Evolutionary conservation across 2,113 vertebrate genomes (phyloP).

Genomic region (Vidua macroura): DNA sequence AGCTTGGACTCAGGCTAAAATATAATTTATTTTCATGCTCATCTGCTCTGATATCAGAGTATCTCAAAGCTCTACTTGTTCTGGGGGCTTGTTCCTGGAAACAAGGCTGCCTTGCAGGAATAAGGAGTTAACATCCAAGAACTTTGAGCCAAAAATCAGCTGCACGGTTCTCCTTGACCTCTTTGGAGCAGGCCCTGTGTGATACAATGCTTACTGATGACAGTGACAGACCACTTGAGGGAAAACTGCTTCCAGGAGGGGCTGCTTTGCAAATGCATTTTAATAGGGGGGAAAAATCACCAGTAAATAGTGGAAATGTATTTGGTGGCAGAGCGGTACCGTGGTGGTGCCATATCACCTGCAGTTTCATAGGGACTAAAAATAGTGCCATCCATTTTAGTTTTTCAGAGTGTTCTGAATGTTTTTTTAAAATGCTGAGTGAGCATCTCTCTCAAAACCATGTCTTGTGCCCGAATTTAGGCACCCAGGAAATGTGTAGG

Average conservation of each 20-base stretch:
- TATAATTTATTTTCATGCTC: background rate
- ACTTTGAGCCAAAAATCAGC: background rate
- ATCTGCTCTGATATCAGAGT: background rate
- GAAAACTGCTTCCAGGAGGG: background rate
- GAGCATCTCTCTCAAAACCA: background rate
- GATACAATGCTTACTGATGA: background rate
- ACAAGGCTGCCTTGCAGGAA: background rate
- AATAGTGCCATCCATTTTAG: background rate
- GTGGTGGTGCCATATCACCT: background rate
- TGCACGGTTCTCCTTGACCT: background rate
- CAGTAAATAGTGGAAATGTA: background rate
- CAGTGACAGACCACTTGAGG: background rate
- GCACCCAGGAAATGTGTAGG: background rate
- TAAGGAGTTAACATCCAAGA: background rate
- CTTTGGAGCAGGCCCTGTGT: background rate
- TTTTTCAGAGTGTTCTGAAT: background rate
- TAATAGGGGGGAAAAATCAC: background rate
- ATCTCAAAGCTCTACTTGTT: background rate
- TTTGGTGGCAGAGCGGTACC: background rate
- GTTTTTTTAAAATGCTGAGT: background rate
- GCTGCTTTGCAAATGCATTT: background rate
- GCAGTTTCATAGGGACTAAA: background rate
- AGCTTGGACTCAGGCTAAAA: background rate
- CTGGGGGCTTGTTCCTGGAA: background rate
- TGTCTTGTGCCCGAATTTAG: background rate